These are phyloP conservation scores for Colinus virginianus DNA, from an alignment of 2,113 vertebrate genomes.

Conservation along the genomic window DNA sequence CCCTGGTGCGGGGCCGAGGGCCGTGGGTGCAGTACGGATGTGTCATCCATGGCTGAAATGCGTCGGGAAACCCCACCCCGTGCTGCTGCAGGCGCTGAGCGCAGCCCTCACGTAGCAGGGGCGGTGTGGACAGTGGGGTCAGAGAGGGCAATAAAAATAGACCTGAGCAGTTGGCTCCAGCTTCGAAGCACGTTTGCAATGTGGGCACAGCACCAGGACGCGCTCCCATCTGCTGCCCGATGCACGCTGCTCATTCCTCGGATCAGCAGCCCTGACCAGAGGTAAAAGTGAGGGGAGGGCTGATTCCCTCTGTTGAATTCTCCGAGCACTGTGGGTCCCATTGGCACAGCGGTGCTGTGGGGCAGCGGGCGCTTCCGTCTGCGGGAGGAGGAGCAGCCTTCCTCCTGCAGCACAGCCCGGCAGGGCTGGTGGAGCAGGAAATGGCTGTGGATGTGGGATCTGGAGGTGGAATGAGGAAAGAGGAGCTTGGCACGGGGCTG, in stretches of 20 bases:
- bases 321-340: accelerated
- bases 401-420: neutral
- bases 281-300: neutral
- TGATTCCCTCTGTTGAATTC: accelerated
- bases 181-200: neutral
- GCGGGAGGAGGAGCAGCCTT: neutral
- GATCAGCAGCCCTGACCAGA: neutral
- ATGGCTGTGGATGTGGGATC: neutral
- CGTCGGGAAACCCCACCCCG: neutral
- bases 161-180: neutral
- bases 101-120: neutral
- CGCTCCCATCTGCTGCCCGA: neutral
- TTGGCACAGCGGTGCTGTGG: neutral
- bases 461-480: neutral
- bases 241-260: accelerated
- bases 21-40: accelerated
- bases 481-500: neutral
- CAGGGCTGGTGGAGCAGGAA: neutral
- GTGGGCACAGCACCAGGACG: neutral
- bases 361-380: neutral
- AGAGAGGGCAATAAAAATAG: neutral
- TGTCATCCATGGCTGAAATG: neutral
- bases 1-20: neutral
- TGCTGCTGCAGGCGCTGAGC: neutral
- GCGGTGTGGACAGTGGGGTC: accelerated